Evolutionary conservation across 2,797 vertebrate species (phyloP).

Genomic region (Meriones psammophilus): DNA sequence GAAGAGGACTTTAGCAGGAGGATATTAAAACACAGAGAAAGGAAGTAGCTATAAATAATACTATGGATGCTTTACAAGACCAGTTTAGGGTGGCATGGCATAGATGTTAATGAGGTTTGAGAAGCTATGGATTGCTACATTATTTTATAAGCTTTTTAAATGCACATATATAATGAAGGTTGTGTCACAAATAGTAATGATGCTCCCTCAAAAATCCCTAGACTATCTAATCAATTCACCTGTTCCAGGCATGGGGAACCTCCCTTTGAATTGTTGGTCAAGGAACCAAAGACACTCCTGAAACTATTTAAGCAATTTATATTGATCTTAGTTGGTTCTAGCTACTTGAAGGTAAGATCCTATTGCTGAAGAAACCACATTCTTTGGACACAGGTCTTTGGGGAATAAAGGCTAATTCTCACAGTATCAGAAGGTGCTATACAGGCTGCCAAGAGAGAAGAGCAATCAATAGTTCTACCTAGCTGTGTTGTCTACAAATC

Average conservation of each 20-base stretch:
- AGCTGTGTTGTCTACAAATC: neutral
- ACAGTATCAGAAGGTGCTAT: neutral
- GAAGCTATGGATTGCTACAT: neutral
- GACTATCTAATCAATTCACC: neutral
- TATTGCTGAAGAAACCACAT: neutral
- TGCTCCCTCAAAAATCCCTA: neutral
- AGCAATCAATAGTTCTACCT: neutral
- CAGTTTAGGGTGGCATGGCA: neutral
- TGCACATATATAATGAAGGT: neutral
- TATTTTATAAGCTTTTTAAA: neutral
- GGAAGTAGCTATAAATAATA: neutral
- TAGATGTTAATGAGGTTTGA: neutral
- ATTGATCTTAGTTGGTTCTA: neutral
- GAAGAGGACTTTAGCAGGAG: neutral
- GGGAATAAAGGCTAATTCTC: neutral
- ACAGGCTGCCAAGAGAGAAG: neutral
- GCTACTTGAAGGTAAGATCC: neutral
- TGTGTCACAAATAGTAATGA: neutral
- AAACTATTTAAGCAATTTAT: neutral
- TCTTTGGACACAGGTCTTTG: neutral
- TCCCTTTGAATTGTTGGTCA: neutral
- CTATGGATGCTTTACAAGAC: neutral
- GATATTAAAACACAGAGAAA: neutral
- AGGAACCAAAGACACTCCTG: neutral
- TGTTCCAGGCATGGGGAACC: neutral